Conservation (phyloP, 2,888 invertebrate genomes). For the Euproctis similis region DNA sequence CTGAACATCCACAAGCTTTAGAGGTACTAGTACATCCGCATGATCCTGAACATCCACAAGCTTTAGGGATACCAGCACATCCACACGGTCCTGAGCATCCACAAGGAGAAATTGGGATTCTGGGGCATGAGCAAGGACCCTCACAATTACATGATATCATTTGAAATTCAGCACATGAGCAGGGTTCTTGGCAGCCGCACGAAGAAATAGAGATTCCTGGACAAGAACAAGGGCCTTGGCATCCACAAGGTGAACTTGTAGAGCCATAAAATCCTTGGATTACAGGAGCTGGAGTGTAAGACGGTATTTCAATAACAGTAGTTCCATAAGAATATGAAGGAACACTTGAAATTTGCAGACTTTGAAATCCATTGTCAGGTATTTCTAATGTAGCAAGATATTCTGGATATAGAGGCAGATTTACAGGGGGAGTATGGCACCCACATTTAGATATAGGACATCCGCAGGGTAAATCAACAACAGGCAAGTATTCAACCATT, state of each 20-base stretch:
- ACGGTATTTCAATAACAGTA: conserved; percentile 11
- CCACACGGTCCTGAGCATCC: conserved; percentile 4
- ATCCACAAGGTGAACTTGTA: conserved; percentile 2
- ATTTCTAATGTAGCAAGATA: conserved; percentile 9
- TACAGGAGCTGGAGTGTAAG: conserved; percentile 6
- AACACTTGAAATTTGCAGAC: conserved; percentile 11
- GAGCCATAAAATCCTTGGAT: conserved; percentile 1
- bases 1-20: not conserved
- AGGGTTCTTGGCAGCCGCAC: conserved; percentile 5
- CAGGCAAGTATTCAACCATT: conserved; percentile 9
- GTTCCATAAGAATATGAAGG: conserved; percentile 4
- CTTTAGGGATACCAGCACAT: not conserved
- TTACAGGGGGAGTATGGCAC: conserved; percentile 15
- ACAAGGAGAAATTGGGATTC: conserved; percentile 2
- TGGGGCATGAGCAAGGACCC: conserved; percentile 4
- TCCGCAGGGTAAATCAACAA: conserved; percentile 16
- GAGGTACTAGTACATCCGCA: conserved; percentile 1
- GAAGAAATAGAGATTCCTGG: not conserved
- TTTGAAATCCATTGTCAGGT: conserved; percentile 19
- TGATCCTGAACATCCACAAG: conserved; percentile 6
- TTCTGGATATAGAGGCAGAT: conserved; percentile 11
- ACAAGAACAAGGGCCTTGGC: conserved; percentile 2
- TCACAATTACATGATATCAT: conserved; percentile 5
- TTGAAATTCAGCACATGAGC: conserved; percentile 4
- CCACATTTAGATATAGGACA: conserved; percentile 14